Evolutionary conservation across 92 coral and sea anemone genomes (phyloP).

Genomic region (Nematostella vectensis): DNA sequence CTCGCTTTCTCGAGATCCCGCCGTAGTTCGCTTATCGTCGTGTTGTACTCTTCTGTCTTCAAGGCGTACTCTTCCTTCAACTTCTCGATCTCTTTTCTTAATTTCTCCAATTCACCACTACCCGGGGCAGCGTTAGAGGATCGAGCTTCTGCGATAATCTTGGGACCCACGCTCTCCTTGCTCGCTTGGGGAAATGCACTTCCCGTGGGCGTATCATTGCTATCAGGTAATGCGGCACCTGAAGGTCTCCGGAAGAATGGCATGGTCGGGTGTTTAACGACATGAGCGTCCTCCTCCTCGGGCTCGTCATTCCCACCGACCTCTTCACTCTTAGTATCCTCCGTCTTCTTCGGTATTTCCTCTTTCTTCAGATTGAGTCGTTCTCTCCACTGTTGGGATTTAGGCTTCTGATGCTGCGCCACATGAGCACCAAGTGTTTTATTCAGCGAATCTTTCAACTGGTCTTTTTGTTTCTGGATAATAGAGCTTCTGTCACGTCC

Average conservation of each 20-base stretch:
- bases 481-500: background rate
- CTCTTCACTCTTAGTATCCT: background rate
- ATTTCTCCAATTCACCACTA: constrained; percentile 25
- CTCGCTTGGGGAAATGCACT: background rate
- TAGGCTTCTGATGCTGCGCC: background rate
- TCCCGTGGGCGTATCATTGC: background rate
- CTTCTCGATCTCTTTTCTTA: constrained; percentile 54
- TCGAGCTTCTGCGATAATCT: background rate
- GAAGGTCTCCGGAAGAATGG: constrained; percentile 1
- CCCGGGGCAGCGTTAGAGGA: background rate
- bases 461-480: background rate
- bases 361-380: background rate
- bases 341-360: background rate
- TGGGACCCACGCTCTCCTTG: background rate
- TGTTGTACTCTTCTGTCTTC: constrained; percentile 45
- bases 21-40: constrained; percentile 53
- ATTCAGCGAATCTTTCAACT: background rate
- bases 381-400: constrained; percentile 4
- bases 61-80: constrained; percentile 49
- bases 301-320: background rate
- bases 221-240: background rate
- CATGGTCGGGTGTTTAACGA: constrained; percentile 29
- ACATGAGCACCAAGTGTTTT: background rate
- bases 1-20: constrained; percentile 45
- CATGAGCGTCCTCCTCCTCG: background rate